Percentiles rank a stretch among this genome's conserved stretches.
phyloP scores from a whole-genome alignment of 1,140 invertebrate species.

The Pseudomyrmex cubaensis region DNA sequence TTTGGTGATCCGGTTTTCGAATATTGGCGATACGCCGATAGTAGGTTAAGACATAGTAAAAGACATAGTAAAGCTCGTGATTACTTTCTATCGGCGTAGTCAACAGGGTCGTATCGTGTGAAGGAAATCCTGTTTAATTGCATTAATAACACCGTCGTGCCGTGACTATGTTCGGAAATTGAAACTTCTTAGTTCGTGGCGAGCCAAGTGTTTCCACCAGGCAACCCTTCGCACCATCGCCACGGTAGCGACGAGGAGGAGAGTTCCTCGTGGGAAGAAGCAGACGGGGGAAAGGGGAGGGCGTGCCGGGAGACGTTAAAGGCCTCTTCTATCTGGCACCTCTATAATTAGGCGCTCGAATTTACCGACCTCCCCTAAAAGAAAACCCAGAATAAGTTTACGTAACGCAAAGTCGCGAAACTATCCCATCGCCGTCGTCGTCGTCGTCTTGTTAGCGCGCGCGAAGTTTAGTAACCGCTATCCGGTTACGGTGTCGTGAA shows the following conservation, averaged over 20 bases:
- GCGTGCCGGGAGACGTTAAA: conserved; percentile 41
- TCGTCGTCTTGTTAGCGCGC: conserved; percentile 53
- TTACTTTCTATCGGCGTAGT: conserved; percentile 35
- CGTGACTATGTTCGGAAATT: conserved; percentile 63
- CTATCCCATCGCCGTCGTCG: conserved; percentile 49
- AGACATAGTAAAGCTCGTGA: conserved; percentile 3
- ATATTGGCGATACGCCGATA: not conserved
- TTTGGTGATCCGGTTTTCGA: not conserved
- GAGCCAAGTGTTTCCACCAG: conserved; percentile 49
- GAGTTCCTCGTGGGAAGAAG: conserved; percentile 55
- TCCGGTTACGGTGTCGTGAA: conserved; percentile 37
- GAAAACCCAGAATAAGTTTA: conserved; percentile 58
- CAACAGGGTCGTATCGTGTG: conserved; percentile 52
- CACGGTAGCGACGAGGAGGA: not conserved
- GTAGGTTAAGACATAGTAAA: not conserved
- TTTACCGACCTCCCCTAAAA: conserved; percentile 51
- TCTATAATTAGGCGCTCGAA: conserved; percentile 58
- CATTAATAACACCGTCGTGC: conserved; percentile 56
- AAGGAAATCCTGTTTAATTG: conserved; percentile 60
- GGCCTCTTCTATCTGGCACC: conserved; percentile 52
- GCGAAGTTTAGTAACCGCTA: conserved; percentile 33
- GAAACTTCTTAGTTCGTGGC: conserved; percentile 63
- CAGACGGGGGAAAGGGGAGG: conserved; percentile 18
- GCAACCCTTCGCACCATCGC: conserved; percentile 35
- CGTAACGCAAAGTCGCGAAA: conserved; percentile 56